Percentiles rank a stretch among this genome's conserved stretches.
Evolutionary conservation across 2,797 vertebrate genomes (phyloP).

Genomic region (Pantherophis vulpinus): DNA sequence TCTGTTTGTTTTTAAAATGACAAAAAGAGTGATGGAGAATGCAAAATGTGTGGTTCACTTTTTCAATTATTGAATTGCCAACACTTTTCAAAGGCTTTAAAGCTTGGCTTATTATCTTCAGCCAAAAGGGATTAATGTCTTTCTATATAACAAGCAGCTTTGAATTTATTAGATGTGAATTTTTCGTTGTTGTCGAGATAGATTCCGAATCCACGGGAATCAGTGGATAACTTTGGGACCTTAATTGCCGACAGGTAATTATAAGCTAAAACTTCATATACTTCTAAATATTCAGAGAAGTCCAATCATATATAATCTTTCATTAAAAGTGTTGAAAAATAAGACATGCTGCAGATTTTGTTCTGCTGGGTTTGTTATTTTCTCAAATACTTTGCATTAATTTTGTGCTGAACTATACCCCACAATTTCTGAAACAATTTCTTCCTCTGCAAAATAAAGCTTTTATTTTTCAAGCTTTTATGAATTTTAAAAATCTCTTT

Average conservation of each 20-base stretch:
- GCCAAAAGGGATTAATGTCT: neutral
- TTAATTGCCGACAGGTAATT: neutral
- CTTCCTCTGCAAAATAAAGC: neutral
- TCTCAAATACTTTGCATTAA: neutral
- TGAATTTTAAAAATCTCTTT: neutral
- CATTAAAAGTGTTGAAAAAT: neutral
- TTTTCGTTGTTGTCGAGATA: neutral
- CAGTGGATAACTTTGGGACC: neutral
- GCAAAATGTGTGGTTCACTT: neutral
- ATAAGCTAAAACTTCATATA: neutral
- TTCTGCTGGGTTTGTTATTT: neutral
- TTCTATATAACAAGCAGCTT: neutral
- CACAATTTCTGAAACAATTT: neutral
- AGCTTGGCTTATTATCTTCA: neutral
- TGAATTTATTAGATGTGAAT: conserved; percentile 2
- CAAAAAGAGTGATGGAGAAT: neutral
- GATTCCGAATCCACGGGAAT: neutral
- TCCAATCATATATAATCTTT: neutral
- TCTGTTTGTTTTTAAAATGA: neutral
- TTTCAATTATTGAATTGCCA: conserved; percentile 16
- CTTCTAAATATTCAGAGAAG: neutral
- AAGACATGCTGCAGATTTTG: neutral
- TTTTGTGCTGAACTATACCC: neutral
- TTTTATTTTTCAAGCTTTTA: neutral
- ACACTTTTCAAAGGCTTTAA: neutral